Base-by-base conservation (phyloP, 2,113 vertebrate genomes). In the Tragelaphus buxtoni region DNA sequence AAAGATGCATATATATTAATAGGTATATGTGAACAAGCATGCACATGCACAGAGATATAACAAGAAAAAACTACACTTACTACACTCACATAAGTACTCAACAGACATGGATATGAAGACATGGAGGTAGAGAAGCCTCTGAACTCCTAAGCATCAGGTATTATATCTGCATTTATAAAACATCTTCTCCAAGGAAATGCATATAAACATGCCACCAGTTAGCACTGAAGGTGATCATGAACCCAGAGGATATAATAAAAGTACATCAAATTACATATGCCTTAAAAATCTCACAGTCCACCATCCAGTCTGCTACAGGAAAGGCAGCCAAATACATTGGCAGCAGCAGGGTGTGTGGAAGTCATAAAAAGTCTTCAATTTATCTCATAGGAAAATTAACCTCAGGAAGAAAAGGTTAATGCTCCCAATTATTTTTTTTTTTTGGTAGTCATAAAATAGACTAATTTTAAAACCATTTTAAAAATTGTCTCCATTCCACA, bases 221-320 rank as follows among this genome's bases (percentile, higher is more conserved):
- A 39, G 53, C 39, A 92, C 74, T 51, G 51, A 91, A 53, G 83
- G 63, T 92, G 88, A 61, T 53, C 84, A 82, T 76, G 85, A 96
- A 96, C 39, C 80, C 95, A 88, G 90, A 65, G 53, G 82, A 96
- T 94, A 42, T 77, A 91, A 96, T 97, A 95, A 95, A 86, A 69
- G 82, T 1, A 74, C 55, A 96, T 76, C 45, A 89, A 97, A 83
- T 35, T 76, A 55, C 18, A 56, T 32, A 77, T 0, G 0, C 79
- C 32, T 63, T 22, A 55, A 94, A 77, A 96, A 97, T 30, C 0
- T 76, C 90, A 88, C 47, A 24, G 84, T 2, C 85, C 60, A n/a
- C 56, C 92, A 58, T n/a, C 56, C 85, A 84, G 94, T 91, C 87
- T 93, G 60, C 80, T 53, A 84, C 30, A 51, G 96, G 7, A 93